Percentiles rank a stretch among this genome's conserved stretches.
These are phyloP conservation scores for Archegozetes longisetosus DNA, from an alignment of 1,140 invertebrate species.

Conservation along the genomic window DNA sequence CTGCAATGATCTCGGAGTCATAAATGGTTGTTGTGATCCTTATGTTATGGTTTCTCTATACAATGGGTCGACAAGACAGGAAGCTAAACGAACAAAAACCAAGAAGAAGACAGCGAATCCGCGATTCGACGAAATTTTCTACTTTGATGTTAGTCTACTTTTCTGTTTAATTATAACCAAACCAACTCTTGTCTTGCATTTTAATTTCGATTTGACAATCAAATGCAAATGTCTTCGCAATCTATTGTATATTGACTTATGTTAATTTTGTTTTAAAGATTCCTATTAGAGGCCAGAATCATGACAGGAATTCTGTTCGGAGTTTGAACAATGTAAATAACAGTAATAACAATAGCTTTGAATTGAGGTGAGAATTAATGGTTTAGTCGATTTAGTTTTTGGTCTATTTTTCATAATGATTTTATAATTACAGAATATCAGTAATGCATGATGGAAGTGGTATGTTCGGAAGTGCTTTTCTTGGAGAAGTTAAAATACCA, in stretches of 20 bases:
- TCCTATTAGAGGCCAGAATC: constrained; percentile 27
- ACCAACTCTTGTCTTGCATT: background rate
- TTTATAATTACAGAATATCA: background rate
- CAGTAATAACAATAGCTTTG: background rate
- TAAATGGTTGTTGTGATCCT: constrained; percentile 76
- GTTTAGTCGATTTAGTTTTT: constrained; percentile 24
- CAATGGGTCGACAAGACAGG: constrained; percentile 54
- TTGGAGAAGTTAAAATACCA: constrained; percentile 66
- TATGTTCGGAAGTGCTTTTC: constrained; percentile 55
- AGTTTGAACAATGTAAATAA: background rate
- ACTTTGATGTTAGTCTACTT: constrained; percentile 51
- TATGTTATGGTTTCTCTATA: constrained; percentile 61
- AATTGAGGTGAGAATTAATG: too few relatives aligned
- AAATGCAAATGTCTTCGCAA: background rate
- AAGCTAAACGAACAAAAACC: constrained; percentile 64
- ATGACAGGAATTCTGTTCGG: constrained; percentile 25
- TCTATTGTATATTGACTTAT: background rate
- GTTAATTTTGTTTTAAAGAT: constrained; percentile 22
- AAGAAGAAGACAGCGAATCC: constrained; percentile 76
- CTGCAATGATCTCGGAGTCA: constrained; percentile 69
- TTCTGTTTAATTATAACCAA: constrained; percentile 9
- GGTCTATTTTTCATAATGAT: constrained; percentile 18
- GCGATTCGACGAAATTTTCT: constrained; percentile 70
- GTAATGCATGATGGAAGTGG: constrained; percentile 56
- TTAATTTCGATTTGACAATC: constrained; percentile 10